These are phyloP conservation scores for Megalops cyprinoides DNA, from an alignment of 2,797 vertebrate species.

Conservation along the genomic window DNA sequence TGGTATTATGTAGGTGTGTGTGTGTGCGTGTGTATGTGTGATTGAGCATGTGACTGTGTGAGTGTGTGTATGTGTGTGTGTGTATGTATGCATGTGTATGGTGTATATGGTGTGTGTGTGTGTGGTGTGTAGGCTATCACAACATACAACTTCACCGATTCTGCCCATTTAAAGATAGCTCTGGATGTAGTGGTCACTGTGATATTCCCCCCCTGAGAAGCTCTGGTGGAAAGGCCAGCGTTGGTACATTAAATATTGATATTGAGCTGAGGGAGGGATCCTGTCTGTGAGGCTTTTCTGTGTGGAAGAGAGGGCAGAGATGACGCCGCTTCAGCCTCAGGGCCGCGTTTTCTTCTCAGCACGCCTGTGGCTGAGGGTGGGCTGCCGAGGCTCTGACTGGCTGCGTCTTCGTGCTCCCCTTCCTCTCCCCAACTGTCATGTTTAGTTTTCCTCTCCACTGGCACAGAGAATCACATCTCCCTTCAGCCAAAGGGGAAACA, in stretches of 20 bases:
- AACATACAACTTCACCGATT: constrained; percentile 18
- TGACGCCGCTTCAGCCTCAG: background rate
- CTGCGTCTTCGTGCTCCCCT: background rate
- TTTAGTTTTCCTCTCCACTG: constrained; percentile 64
- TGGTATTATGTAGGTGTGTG: constrained; percentile 41
- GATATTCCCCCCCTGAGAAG: constrained; percentile 33
- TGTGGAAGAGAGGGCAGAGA: background rate
- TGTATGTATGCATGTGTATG: too few relatives aligned
- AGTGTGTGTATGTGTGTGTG: too few relatives aligned
- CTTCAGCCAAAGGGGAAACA: constrained; percentile 12
- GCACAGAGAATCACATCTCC: background rate
- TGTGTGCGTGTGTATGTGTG: too few relatives aligned
- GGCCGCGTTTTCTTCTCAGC: background rate
- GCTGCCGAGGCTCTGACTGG: constrained; percentile 20
- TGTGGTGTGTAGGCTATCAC: background rate
- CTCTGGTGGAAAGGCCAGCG: constrained; percentile 14
- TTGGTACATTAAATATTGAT: constrained; percentile 59
- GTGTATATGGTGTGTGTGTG: too few relatives aligned
- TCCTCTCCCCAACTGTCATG: constrained; percentile 47
- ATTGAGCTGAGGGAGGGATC: constrained; percentile 39
- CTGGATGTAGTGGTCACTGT: constrained; percentile 36
- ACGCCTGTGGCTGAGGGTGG: background rate
- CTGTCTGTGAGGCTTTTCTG: background rate
- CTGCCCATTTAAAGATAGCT: constrained; percentile 48
- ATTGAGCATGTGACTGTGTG: too few relatives aligned